These are phyloP conservation scores for Sebastes cheni DNA, from an alignment of 2,797 vertebrate species.

Conservation along the genomic window DNA sequence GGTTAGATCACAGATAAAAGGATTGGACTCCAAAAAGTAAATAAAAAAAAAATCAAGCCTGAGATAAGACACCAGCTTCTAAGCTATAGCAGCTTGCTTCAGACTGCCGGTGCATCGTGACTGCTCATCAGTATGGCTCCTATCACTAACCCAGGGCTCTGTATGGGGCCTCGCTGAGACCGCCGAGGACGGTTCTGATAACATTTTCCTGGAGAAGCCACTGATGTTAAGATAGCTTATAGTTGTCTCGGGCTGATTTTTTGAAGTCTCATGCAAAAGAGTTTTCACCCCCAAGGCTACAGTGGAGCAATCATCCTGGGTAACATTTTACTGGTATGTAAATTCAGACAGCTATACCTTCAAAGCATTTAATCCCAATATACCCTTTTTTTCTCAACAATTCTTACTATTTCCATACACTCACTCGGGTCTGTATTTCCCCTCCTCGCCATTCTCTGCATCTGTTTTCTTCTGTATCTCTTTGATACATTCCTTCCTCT, in stretches of 20 bases:
- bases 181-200: conserved; percentile 43
- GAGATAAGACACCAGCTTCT: conserved; percentile 69
- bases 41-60: conserved; percentile 62
- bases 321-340: conserved; percentile 58
- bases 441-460: conserved; percentile 15
- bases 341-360: conserved; percentile 60
- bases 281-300: conserved; percentile 17
- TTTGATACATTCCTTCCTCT: conserved; percentile 39
- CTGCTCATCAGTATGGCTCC: conserved; percentile 60
- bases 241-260: conserved; percentile 47
- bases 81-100: conserved; percentile 51
- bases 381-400: conserved; percentile 4
- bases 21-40: conserved; percentile 74
- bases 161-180: conserved; percentile 49
- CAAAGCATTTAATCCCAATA: conserved; percentile 62
- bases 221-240: conserved; percentile 54
- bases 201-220: conserved; percentile 56
- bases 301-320: conserved; percentile 38
- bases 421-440: conserved; percentile 24
- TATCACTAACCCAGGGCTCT: conserved; percentile 47
- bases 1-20: conserved; percentile 82
- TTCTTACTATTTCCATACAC: conserved; percentile 36
- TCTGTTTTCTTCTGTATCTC: conserved; percentile 43
- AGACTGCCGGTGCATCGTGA: conserved; percentile 47
- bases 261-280: conserved; percentile 50